Percentiles rank a stretch among this genome's conserved stretches.
phyloP scores from a whole-genome alignment of 2,888 invertebrate genomes.

The Philonicus albiceps region DNA sequence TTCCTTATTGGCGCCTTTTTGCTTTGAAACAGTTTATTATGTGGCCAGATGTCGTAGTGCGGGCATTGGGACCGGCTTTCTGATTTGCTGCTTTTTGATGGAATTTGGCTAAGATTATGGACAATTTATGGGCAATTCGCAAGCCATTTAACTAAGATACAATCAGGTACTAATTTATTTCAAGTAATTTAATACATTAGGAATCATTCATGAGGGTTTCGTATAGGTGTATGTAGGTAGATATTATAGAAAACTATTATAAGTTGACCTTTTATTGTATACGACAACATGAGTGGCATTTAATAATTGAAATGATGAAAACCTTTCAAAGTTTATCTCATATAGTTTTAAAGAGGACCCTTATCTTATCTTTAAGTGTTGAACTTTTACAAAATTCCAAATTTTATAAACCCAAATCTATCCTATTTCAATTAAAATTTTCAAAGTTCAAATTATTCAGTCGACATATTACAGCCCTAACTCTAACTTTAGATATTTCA shows the following conservation, averaged over 20 bases:
- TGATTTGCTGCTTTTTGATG: background rate
- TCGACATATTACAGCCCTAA: no score
- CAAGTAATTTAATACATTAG: background rate
- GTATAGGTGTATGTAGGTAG: background rate
- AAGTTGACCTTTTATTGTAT: background rate
- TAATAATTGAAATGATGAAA: background rate
- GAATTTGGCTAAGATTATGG: background rate
- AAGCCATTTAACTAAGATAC: background rate
- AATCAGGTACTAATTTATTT: background rate
- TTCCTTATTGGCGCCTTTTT: background rate
- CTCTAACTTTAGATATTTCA: no score
- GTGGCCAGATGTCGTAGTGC: background rate
- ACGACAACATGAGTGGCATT: background rate
- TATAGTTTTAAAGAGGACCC: background rate
- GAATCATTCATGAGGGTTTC: no score
- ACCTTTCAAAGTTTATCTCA: background rate
- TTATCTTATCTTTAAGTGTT: no score
- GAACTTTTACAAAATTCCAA: no score
- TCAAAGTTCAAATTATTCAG: no score
- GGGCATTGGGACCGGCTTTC: background rate
- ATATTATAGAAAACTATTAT: background rate
- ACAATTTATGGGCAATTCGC: background rate
- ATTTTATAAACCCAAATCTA: no score
- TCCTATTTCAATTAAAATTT: no score
- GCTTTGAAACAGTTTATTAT: background rate